A percentile compares a stretch with the other conserved stretches of the same genome.
Conservation (phyloP, 2,797 vertebrate species). For the Catamblyrhynchus diadema region DNA sequence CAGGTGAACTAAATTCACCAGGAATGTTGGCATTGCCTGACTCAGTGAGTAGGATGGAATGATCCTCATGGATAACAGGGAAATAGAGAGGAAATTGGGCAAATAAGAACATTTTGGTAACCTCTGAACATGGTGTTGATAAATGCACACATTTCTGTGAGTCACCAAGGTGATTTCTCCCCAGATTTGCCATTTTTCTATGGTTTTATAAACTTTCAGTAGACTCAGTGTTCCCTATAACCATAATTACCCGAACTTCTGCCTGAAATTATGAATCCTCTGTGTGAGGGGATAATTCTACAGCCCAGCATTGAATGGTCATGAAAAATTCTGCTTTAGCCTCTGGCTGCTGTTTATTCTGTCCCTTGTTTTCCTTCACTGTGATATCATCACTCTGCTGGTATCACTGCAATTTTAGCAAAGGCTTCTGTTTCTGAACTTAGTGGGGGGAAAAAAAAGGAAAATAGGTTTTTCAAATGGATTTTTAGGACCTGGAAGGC, state of each 20-base stretch:
- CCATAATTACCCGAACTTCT: neutral
- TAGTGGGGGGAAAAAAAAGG: accelerated
- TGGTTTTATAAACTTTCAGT: neutral
- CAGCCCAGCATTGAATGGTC: neutral
- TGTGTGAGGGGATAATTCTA: neutral
- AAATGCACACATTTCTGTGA: neutral
- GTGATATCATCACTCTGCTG: neutral
- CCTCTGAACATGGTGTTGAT: neutral
- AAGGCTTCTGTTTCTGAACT: neutral
- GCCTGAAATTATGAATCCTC: neutral
- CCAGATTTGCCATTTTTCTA: neutral
- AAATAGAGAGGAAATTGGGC: neutral
- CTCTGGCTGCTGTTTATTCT: neutral
- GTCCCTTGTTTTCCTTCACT: neutral
- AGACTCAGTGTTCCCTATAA: neutral
- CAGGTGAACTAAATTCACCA: neutral
- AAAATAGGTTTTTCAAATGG: neutral
- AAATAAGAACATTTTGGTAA: neutral
- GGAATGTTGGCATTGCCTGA: neutral
- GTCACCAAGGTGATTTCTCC: neutral
- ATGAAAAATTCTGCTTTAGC: neutral
- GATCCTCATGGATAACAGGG: neutral
- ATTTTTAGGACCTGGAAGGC: neutral
- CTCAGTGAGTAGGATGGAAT: neutral
- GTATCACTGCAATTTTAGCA: neutral